These are phyloP conservation scores for Drosophila austrosaltans DNA, from an alignment of 2,888 invertebrate genomes.

Conservation along the genomic window DNA sequence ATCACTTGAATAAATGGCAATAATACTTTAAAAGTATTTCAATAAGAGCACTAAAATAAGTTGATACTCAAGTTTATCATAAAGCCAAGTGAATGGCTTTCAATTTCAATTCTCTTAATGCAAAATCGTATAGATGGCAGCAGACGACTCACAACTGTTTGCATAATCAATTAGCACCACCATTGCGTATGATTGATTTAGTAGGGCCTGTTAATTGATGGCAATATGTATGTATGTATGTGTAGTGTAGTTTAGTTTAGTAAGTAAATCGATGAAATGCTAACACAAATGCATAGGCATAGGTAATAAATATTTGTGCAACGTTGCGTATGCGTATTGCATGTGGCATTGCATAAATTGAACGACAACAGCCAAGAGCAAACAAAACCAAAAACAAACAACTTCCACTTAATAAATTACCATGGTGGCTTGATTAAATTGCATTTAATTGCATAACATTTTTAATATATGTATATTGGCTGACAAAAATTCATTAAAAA, in stretches of 20 bases:
- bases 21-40: constrained; percentile 2
- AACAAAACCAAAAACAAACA: constrained; percentile 4
- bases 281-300: constrained; percentile 23
- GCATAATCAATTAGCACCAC: constrained; percentile 53
- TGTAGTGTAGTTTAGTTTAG: constrained; percentile 7
- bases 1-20: constrained; percentile 2
- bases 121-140: constrained; percentile 1
- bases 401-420: constrained; percentile 30
- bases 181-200: constrained; percentile 71
- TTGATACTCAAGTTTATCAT: neutral
- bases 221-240: constrained; percentile 7
- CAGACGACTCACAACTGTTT: constrained; percentile 29
- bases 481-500: constrained; percentile 64
- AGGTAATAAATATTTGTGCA: constrained; percentile 73
- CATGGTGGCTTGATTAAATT: constrained; percentile 46
- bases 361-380: constrained; percentile 31
- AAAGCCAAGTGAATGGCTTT: neutral
- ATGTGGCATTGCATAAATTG: constrained; percentile 65
- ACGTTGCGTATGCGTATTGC: constrained; percentile 64
- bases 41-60: constrained; percentile 4
- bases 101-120: constrained; percentile 4
- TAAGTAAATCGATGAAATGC: constrained; percentile 21
- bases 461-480: constrained; percentile 54
- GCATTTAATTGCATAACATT: constrained; percentile 53
- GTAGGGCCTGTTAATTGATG: constrained; percentile 51